These are phyloP conservation scores for Rotaria socialis DNA, from an alignment of 2,888 invertebrate species.

Conservation along the genomic window DNA sequence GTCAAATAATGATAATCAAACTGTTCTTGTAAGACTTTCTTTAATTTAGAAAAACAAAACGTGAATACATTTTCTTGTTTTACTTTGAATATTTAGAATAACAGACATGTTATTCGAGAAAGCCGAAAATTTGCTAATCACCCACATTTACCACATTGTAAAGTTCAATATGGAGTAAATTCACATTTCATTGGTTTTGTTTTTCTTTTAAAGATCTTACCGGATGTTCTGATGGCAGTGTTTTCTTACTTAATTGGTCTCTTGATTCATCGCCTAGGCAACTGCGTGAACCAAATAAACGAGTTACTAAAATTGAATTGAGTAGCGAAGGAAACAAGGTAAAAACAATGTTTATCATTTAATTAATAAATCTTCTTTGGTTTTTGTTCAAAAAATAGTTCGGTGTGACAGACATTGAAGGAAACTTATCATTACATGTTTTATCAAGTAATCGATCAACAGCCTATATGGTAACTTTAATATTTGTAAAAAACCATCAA, in stretches of 20 bases:
- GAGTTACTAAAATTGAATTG: slow-evolving; percentile 23
- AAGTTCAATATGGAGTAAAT: slow-evolving; percentile 62
- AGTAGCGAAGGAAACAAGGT: slow-evolving; percentile 28
- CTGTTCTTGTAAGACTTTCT: background rate
- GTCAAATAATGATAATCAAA: background rate
- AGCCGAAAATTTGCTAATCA: slow-evolving; percentile 91
- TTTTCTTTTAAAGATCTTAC: slow-evolving; percentile 66
- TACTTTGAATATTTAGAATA: slow-evolving; percentile 65
- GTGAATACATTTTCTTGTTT: too few species aligned
- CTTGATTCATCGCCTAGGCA: slow-evolving; percentile 40
- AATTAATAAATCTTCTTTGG: slow-evolving; percentile 64
- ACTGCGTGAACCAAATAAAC: slow-evolving; percentile 53
- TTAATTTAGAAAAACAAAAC: background rate
- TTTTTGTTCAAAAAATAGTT: slow-evolving; percentile 94
- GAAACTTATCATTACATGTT: slow-evolving; percentile 78
- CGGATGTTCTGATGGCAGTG: slow-evolving; percentile 90
- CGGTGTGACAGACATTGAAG: slow-evolving; percentile 94
- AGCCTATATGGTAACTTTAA: slow-evolving; percentile 27
- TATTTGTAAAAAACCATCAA: background rate
- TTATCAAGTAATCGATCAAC: slow-evolving; percentile 39
- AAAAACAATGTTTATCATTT: background rate
- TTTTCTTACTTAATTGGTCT: slow-evolving; percentile 93
- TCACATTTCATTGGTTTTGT: background rate
- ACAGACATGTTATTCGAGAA: slow-evolving; percentile 87
- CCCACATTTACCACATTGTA: slow-evolving; percentile 88